Percentiles rank a stretch among this genome's conserved stretches.
phyloP scores from a whole-genome alignment of 35 echinoderm and acorn worm genomes.

The Ophiothrix spiculata region DNA sequence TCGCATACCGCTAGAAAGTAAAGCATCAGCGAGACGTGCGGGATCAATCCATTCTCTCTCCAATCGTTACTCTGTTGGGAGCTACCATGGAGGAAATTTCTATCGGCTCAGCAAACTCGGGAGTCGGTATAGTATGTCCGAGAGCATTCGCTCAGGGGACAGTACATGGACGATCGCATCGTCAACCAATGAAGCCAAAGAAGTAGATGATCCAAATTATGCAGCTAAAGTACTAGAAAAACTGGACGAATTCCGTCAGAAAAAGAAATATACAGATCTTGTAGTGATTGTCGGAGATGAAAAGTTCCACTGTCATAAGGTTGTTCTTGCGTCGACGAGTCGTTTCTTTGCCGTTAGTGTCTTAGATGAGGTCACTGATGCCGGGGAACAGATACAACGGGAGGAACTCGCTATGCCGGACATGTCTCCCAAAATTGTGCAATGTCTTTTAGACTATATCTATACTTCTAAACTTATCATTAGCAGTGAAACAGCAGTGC shows the following conservation, averaged over 20 bases:
- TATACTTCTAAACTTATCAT: slow-evolving; percentile 91
- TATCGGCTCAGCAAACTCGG: slow-evolving; percentile 79
- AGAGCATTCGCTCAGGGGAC: slow-evolving; percentile 81
- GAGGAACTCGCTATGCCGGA: slow-evolving; percentile 69
- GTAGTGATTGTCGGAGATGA: slow-evolving; percentile 63
- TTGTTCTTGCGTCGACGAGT: slow-evolving; percentile 83
- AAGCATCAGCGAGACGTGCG: slow-evolving; percentile 35
- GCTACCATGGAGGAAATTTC: slow-evolving; percentile 72
- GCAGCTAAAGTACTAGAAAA: slow-evolving; percentile 88
- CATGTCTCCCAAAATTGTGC: slow-evolving; percentile 69
- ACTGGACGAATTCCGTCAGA: slow-evolving; percentile 56
- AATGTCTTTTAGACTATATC: slow-evolving; percentile 81
- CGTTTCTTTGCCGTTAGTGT: slow-evolving; percentile 75
- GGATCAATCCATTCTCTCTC: slow-evolving; percentile 51
- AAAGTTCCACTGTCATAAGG: slow-evolving; percentile 81
- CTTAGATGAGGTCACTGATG: slow-evolving; percentile 73
- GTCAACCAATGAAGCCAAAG: slow-evolving; percentile 66
- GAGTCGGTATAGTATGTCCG: slow-evolving; percentile 73
- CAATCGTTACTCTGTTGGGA: slow-evolving; percentile 64
- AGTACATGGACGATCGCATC: slow-evolving; percentile 90
- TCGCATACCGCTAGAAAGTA: slow-evolving; percentile 21
- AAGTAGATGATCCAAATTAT: slow-evolving; percentile 95
- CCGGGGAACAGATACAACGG: slow-evolving; percentile 48
- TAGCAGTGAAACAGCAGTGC: slow-evolving; percentile 68
- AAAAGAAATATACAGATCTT: slow-evolving; percentile 83